Conservation (phyloP, 2,797 vertebrate genomes). For the Ceyx erithaca region DNA sequence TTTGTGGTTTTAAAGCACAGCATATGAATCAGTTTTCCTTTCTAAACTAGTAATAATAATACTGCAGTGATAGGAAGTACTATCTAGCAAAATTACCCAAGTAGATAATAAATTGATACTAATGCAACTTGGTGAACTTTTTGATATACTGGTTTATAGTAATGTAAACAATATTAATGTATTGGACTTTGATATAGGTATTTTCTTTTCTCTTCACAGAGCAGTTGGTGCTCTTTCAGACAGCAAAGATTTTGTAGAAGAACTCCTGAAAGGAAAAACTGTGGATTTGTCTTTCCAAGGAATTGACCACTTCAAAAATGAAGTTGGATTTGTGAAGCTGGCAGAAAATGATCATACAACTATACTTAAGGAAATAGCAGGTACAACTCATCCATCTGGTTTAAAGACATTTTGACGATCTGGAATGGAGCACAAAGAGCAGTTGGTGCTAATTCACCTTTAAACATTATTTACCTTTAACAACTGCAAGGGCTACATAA, state of each 20-base stretch:
- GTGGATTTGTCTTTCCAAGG: slow-evolving; percentile 89
- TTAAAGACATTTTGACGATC: not conserved
- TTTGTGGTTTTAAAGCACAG: not conserved
- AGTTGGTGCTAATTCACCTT: not conserved
- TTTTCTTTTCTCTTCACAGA: slow-evolving; percentile 74
- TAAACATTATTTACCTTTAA: not conserved
- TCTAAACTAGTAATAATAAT: not conserved
- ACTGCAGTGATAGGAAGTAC: not conserved
- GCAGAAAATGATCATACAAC: slow-evolving; percentile 80
- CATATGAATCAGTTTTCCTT: not conserved
- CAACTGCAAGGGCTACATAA: not conserved
- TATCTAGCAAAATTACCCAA: not conserved
- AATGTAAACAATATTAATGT: not conserved
- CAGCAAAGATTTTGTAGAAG: slow-evolving; percentile 81
- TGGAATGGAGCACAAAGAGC: not conserved
- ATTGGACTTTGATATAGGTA: not conserved
- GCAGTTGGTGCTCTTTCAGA: slow-evolving; percentile 84
- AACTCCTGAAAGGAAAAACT: slow-evolving; percentile 84
- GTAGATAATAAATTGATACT: not conserved
- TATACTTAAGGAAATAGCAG: slow-evolving; percentile 86
- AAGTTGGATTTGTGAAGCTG: slow-evolving; percentile 92
- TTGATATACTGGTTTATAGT: not conserved
- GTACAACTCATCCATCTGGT: slow-evolving; percentile 76
- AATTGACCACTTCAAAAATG: slow-evolving; percentile 88
- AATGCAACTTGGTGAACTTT: not conserved